Evolutionary conservation across 2,797 vertebrate species (phyloP).

Genomic region (Anguilla megastoma): DNA sequence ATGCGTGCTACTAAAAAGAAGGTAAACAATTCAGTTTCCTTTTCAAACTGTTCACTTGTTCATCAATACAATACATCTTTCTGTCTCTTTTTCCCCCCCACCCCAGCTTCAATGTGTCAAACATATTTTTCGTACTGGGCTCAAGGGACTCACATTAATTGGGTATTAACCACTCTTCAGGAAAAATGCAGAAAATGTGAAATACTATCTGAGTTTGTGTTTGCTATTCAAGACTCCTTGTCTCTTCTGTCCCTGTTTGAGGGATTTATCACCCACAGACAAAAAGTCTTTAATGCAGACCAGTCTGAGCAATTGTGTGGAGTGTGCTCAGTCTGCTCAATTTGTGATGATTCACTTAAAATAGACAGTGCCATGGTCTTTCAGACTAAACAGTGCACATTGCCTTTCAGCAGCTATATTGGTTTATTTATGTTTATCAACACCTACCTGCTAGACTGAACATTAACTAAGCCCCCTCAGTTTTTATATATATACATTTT

Average conservation of each 20-base stretch:
- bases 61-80: not conserved
- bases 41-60: not conserved
- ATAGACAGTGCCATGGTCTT: not conserved
- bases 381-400: slow-evolving; percentile 4
- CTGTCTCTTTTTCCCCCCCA: not conserved
- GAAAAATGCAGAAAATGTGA: slow-evolving; percentile 60
- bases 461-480: slow-evolving; percentile 6
- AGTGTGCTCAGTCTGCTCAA: not conserved
- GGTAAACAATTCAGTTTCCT: not conserved
- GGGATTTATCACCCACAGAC: slow-evolving; percentile 55
- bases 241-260: slow-evolving; percentile 57
- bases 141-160: slow-evolving; percentile 42
- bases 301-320: not conserved
- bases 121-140: slow-evolving; percentile 18
- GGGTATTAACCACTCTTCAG: slow-evolving; percentile 45
- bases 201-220: slow-evolving; percentile 57
- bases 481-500: not conserved
- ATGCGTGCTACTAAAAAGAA: not conserved
- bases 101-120: not conserved
- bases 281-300: not conserved
- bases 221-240: slow-evolving; percentile 55
- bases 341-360: slow-evolving; percentile 12
- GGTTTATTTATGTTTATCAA: slow-evolving; percentile 6
- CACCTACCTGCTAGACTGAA: not conserved
- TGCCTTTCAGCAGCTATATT: not conserved